Evolutionary conservation across 2,888 invertebrate species (phyloP).

Genomic region (Flexamia atlantica): DNA sequence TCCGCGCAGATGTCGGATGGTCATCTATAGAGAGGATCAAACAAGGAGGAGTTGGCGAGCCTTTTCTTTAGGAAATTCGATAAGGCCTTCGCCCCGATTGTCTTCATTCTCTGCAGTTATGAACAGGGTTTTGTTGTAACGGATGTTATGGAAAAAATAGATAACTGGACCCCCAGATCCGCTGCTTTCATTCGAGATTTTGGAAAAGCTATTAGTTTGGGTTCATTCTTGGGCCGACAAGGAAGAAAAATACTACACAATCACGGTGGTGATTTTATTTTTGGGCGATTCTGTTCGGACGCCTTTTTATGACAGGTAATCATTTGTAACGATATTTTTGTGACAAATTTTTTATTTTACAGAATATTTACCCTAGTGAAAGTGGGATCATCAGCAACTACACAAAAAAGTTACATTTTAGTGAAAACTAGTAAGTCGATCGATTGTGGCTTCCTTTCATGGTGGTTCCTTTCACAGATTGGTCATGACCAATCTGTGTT

Average conservation of each 20-base stretch:
- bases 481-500: too few species aligned
- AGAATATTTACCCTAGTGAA: too few species aligned
- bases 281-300: too few species aligned
- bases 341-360: too few species aligned
- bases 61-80: conserved; percentile 46
- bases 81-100: conserved; percentile 39
- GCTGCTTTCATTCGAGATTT: conserved; percentile 23
- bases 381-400: too few species aligned
- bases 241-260: background rate
- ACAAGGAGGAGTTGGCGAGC: conserved; percentile 21
- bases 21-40: conserved; percentile 40
- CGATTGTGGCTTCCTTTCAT: too few species aligned
- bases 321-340: too few species aligned
- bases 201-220: conserved; percentile 32
- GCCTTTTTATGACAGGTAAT: too few species aligned
- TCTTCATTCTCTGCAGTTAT: conserved; percentile 54
- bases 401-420: too few species aligned
- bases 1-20: conserved; percentile 57
- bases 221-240: background rate
- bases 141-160: conserved; percentile 52
- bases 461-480: too few species aligned
- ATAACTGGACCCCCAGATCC: conserved; percentile 49
- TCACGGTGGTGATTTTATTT: too few species aligned
- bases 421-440: too few species aligned
- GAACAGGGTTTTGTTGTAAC: conserved; percentile 49